A percentile compares a stretch with the other conserved stretches of the same genome.
phyloP scores from a whole-genome alignment of 2,113 vertebrate species.

The Apus apus region DNA sequence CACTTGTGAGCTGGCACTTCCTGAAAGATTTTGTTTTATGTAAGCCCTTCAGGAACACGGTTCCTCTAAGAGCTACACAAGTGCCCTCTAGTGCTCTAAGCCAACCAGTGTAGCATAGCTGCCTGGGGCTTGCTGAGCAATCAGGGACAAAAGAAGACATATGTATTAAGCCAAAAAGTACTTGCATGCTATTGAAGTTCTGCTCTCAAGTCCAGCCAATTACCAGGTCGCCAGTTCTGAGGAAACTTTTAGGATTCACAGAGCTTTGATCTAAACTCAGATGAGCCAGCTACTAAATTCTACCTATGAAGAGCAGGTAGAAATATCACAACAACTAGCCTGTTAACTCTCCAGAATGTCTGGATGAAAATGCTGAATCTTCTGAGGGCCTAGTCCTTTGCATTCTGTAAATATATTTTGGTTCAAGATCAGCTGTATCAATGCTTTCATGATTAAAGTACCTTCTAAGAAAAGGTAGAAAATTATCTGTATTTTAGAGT shows the following conservation, averaged over 20 bases:
- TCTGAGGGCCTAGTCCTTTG: background rate
- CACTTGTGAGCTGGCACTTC: background rate
- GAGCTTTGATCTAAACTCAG: background rate
- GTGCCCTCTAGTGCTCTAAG: conserved; percentile 55
- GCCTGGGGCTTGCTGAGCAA: background rate
- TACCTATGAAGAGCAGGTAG: background rate
- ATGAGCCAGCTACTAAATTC: background rate
- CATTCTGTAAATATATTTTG: background rate
- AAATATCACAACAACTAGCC: background rate
- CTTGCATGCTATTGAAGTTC: background rate
- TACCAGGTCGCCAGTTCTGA: background rate
- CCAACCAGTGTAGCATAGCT: background rate
- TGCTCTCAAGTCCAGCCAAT: background rate
- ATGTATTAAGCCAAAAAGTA: rapidly evolving
- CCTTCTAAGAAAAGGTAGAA: background rate
- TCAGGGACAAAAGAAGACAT: background rate
- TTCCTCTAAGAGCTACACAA: background rate
- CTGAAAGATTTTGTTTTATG: background rate
- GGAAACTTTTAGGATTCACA: background rate
- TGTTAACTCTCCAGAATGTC: background rate
- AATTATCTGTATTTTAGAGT: background rate
- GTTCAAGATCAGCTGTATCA: background rate
- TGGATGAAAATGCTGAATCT: background rate
- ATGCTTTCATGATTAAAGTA: background rate
- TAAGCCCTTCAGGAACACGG: background rate